Percentiles rank a stretch among this genome's conserved stretches.
phyloP scores from a whole-genome alignment of 2,113 vertebrate species.

The Dicrurus megarhynchus region DNA sequence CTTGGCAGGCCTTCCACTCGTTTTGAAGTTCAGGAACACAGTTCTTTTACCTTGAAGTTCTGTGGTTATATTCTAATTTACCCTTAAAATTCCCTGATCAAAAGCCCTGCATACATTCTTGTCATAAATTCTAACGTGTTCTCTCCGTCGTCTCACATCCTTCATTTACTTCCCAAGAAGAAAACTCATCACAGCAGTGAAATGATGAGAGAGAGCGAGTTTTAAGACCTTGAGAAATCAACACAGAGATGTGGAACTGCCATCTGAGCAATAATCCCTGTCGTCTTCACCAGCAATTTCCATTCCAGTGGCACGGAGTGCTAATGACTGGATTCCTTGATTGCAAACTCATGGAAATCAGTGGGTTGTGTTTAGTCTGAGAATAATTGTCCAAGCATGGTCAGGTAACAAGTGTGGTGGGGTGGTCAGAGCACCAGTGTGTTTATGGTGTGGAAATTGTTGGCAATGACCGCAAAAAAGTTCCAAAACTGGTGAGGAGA shows the following conservation, averaged over 20 bases:
- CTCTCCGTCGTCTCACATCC: neutral
- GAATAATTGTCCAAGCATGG: neutral
- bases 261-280: no score
- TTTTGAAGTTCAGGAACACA: neutral
- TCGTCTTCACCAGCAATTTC: neutral
- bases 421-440: neutral
- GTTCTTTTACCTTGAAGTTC: neutral
- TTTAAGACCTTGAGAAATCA: neutral
- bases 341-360: neutral
- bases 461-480: neutral
- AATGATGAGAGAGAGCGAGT: neutral
- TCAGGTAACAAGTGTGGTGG: neutral
- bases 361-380: neutral
- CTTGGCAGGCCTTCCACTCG: neutral
- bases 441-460: neutral
- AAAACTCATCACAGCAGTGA: neutral
- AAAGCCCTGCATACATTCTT: neutral
- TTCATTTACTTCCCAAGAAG: neutral
- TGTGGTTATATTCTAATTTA: neutral
- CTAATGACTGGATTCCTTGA: neutral
- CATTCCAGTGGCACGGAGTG: neutral
- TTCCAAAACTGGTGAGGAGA: neutral
- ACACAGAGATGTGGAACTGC: neutral
- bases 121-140: neutral
- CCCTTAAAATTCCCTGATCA: neutral